phyloP scores from a whole-genome alignment of 2,797 vertebrate genomes.

The Gorsachius magnificus region DNA sequence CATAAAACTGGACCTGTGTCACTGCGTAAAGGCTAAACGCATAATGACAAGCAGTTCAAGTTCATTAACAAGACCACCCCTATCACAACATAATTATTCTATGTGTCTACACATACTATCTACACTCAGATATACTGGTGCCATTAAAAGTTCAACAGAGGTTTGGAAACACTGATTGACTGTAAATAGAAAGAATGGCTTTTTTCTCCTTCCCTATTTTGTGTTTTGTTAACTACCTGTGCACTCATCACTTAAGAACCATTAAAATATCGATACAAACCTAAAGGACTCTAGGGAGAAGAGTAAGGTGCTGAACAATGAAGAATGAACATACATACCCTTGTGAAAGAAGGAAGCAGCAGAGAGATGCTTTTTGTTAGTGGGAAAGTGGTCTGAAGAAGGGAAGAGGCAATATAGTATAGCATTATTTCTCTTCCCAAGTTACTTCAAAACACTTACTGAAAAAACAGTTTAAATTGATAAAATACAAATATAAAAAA shows the following conservation, averaged over 20 bases:
- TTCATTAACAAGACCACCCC: not conserved
- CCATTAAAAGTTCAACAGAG: not conserved
- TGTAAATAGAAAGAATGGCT: not conserved
- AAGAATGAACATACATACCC: not conserved
- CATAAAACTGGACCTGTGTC: not conserved
- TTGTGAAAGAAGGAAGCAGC: not conserved
- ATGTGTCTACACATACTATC: not conserved
- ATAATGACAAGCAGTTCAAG: not conserved
- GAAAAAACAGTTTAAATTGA: not conserved
- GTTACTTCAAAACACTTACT: not conserved
- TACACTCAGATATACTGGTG: not conserved
- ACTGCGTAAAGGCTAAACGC: not conserved
- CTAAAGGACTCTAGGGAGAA: not conserved
- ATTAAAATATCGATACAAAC: not conserved
- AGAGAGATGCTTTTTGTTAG: not conserved
- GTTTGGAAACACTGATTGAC: not conserved
- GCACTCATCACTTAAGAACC: not conserved
- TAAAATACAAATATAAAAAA: not conserved
- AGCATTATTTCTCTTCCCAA: not conserved
- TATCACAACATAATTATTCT: not conserved
- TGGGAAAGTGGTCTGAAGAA: not conserved
- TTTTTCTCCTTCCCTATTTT: not conserved
- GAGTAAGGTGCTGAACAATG: not conserved
- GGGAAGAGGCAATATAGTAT: not conserved
- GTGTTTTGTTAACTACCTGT: not conserved